Evolutionary conservation across 2,797 vertebrate species (phyloP).

Genomic region (Mus minutoides): DNA sequence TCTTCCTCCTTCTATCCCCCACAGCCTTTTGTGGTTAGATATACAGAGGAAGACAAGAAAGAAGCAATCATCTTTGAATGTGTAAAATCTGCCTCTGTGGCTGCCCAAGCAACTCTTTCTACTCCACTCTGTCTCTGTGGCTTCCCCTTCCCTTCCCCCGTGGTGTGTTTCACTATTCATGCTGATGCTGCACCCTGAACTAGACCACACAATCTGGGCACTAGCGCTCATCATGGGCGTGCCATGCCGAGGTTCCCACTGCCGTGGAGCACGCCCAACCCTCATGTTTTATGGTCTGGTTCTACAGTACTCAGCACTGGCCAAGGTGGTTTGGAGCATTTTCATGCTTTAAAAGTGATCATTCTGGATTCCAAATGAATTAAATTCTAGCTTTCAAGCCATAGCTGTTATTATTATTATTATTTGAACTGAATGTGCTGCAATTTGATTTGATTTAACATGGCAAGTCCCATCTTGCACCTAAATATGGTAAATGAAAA

Average conservation of each 20-base stretch:
- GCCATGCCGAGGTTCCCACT: slow-evolving; percentile 52
- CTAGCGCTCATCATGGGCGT: neutral
- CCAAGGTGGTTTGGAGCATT: slow-evolving; percentile 73
- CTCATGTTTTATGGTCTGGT: slow-evolving; percentile 54
- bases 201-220: slow-evolving; percentile 64
- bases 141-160: slow-evolving; percentile 34
- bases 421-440: slow-evolving; percentile 58
- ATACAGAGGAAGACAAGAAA: slow-evolving; percentile 6
- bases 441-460: slow-evolving; percentile 61
- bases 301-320: slow-evolving; percentile 51
- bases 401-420: neutral
- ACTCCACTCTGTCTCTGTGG: slow-evolving; percentile 16
- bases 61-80: slow-evolving; percentile 20
- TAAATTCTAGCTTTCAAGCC: slow-evolving; percentile 60
- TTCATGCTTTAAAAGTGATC: slow-evolving; percentile 66
- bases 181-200: slow-evolving; percentile 58
- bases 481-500: slow-evolving; percentile 50
- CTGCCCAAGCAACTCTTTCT: neutral
- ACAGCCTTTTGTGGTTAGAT: neutral
- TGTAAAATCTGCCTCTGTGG: slow-evolving; percentile 30
- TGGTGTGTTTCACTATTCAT: neutral
- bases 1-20: neutral
- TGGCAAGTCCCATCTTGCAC: slow-evolving; percentile 47
- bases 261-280: neutral
- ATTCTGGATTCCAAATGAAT: slow-evolving; percentile 70